phyloP scores from a whole-genome alignment of 1,140 invertebrate genomes.

The Idris sp. region DNA sequence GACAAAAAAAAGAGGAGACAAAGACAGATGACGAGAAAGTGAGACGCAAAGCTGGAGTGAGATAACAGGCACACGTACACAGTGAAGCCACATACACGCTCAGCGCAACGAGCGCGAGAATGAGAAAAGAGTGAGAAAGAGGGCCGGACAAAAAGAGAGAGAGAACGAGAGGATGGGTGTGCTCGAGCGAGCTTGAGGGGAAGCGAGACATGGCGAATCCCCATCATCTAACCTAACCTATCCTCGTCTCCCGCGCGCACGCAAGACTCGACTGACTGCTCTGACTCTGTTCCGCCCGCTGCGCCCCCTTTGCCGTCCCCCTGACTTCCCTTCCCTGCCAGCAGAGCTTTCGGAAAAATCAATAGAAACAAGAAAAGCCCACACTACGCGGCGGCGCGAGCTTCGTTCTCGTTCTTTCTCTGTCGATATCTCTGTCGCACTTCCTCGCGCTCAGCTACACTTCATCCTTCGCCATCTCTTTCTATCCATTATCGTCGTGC shows the following conservation, averaged over 20 bases:
- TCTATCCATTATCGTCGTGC: slow-evolving; percentile 26
- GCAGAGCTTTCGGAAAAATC: slow-evolving; percentile 77
- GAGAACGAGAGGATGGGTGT: neutral
- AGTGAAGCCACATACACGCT: no score
- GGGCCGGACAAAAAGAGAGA: slow-evolving; percentile 1
- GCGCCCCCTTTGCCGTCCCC: slow-evolving; percentile 29
- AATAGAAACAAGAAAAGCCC: slow-evolving; percentile 79
- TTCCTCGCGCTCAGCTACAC: slow-evolving; percentile 24
- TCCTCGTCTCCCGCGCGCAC: slow-evolving; percentile 33
- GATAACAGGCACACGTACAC: neutral
- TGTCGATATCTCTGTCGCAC: slow-evolving; percentile 23
- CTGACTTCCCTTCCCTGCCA: no score
- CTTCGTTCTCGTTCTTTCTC: slow-evolving; percentile 47
- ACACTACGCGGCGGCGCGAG: slow-evolving; percentile 69
- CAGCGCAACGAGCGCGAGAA: neutral
- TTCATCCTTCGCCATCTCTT: slow-evolving; percentile 16
- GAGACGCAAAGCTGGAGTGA: no score
- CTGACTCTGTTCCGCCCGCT: slow-evolving; percentile 44
- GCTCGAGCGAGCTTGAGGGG: slow-evolving; percentile 24
- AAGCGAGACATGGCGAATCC: slow-evolving; percentile 1
- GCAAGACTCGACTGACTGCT: slow-evolving; percentile 67
- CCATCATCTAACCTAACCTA: slow-evolving; percentile 50
- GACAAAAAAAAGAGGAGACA: slow-evolving; percentile 8
- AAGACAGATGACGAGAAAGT: neutral
- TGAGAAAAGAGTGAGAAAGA: slow-evolving; percentile 14